Conservation (phyloP, 2,797 vertebrate genomes). For the Poeciliopsis gracilis region DNA sequence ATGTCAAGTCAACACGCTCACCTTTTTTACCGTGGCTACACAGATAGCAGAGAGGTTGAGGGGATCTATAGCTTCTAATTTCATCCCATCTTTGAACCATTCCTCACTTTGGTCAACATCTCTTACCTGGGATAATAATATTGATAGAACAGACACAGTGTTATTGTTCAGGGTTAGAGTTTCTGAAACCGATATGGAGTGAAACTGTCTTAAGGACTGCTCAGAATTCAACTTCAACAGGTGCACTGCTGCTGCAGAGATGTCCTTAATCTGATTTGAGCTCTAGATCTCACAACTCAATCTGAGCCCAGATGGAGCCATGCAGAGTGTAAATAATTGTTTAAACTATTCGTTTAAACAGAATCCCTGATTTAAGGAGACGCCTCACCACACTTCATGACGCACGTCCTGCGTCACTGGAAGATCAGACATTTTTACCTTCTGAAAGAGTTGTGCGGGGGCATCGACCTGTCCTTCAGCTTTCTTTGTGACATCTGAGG, state of each 20-base stretch:
- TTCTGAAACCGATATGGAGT: too few species aligned
- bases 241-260: too few species aligned
- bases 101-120: conserved; percentile 94
- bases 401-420: not conserved
- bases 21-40: conserved; percentile 98
- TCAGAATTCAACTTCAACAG: too few species aligned
- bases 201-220: too few species aligned
- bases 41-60: conserved; percentile 99
- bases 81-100: conserved; percentile 99
- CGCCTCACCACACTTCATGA: not conserved
- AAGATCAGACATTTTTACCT: conserved; percentile 77
- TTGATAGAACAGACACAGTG: not conserved
- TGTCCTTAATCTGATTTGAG: too few species aligned
- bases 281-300: too few species aligned
- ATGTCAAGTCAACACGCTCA: conserved; percentile 57
- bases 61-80: conserved; percentile 97
- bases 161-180: too few species aligned
- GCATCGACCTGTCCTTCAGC: conserved; percentile 93
- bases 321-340: too few species aligned
- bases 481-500: conserved; percentile 92
- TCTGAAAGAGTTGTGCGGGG: conserved; percentile 90
- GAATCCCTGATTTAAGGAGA: not conserved
- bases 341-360: too few species aligned
- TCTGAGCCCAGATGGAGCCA: too few species aligned
- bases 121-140: conserved; percentile 83